Conservation (phyloP, 2,888 invertebrate species). For the Cacoxenus indagator region DNA sequence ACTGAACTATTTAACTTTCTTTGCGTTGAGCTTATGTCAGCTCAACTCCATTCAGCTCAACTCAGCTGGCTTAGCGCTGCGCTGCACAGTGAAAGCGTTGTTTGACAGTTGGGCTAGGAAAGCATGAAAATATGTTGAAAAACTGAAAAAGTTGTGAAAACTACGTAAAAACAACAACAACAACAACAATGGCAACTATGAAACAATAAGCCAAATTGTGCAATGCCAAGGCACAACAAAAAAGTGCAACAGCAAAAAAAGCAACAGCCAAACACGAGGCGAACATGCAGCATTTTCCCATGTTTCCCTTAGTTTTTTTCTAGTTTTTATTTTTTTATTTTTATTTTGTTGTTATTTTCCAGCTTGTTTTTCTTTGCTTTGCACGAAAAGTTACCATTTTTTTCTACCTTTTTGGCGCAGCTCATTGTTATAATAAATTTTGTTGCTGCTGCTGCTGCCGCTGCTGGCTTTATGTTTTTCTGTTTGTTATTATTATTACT, state of each 20-base stretch:
- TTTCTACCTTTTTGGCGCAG: not conserved
- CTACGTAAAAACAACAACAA: not conserved
- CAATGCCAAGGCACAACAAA: conserved; percentile 11
- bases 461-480: not conserved
- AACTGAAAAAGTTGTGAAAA: conserved; percentile 6
- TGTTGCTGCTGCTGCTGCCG: not conserved
- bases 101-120: not conserved
- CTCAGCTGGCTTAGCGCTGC: not conserved
- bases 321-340: not conserved
- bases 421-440: not conserved
- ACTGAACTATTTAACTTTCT: not conserved
- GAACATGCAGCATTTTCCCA: not conserved
- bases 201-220: conserved; percentile 17
- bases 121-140: conserved; percentile 12
- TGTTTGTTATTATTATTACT: not conserved
- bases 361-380: not conserved
- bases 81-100: not conserved
- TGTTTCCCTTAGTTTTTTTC: not conserved
- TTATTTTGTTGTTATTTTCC: not conserved
- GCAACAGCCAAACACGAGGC: conserved; percentile 4
- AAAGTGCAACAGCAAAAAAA: not conserved
- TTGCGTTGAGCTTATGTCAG: too few species aligned
- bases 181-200: not conserved
- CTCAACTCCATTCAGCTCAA: not conserved
- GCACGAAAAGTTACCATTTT: not conserved